These are phyloP conservation scores for Chionis minor DNA, from an alignment of 2,113 vertebrate species.

Conservation along the genomic window DNA sequence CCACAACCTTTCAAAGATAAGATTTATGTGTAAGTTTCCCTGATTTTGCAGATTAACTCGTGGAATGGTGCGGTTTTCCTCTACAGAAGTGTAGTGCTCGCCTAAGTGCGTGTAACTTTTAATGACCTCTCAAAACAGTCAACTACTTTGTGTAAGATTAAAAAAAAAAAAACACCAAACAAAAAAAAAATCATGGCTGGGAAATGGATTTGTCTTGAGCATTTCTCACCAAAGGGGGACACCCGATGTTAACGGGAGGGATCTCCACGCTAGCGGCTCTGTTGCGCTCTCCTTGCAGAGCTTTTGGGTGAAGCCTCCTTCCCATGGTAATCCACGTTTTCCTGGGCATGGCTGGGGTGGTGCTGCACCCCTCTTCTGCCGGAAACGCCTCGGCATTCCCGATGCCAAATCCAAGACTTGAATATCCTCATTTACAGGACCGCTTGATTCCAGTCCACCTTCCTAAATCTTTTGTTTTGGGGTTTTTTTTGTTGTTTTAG, in stretches of 20 bases:
- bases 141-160: not conserved
- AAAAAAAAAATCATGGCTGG: fast-evolving
- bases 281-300: not conserved
- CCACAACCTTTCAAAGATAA: not conserved
- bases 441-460: not conserved
- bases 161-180: not conserved
- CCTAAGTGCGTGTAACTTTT: not conserved
- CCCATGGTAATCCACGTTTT: not conserved
- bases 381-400: not conserved
- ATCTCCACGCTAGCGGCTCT: fast-evolving
- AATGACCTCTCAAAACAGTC: not conserved
- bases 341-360: not conserved
- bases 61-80: not conserved
- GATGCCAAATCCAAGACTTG: fast-evolving
- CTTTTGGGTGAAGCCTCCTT: not conserved
- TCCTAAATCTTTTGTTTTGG: not conserved
- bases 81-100: not conserved
- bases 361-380: not conserved
- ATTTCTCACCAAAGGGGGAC: not conserved
- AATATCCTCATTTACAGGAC: not conserved
- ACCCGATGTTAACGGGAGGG: not conserved
- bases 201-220: not conserved
- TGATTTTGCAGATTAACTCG: not conserved
- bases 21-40: not conserved
- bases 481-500: not conserved